Percentiles rank a stretch among this genome's conserved stretches.
Conservation (phyloP, 2,797 vertebrate species). For the Calcarius lapponicus region DNA sequence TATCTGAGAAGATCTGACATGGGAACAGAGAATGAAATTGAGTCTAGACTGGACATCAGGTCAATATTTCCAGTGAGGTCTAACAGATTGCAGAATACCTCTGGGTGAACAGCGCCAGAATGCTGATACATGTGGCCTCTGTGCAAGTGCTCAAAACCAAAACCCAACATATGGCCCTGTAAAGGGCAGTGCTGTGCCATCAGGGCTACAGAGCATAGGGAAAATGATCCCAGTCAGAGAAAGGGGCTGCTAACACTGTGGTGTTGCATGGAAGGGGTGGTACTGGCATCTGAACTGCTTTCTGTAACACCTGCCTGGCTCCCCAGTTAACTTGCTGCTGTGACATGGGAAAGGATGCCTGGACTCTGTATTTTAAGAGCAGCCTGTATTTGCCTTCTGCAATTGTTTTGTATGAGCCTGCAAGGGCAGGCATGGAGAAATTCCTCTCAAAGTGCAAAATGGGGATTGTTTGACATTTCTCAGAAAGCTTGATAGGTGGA, state of each 20-base stretch:
- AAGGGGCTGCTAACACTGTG: fast-evolving
- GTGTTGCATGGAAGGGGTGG: fast-evolving
- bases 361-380: neutral
- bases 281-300: neutral
- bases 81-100: neutral
- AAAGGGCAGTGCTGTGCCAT: neutral
- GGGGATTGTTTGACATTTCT: neutral
- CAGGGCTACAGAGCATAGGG: neutral
- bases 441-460: neutral
- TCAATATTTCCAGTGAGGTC: neutral
- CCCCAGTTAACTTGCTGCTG: neutral
- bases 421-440: neutral
- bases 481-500: neutral
- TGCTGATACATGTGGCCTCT: fast-evolving
- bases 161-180: neutral
- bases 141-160: neutral
- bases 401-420: neutral
- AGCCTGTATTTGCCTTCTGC: neutral
- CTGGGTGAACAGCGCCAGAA: neutral
- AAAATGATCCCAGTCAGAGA: neutral
- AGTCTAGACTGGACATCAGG: neutral
- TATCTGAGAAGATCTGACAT: neutral
- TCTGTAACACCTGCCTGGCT: neutral
- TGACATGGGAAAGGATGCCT: neutral
- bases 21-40: neutral